phyloP scores from a whole-genome alignment of 2,113 vertebrate species.

The Atractosteus spatula region DNA sequence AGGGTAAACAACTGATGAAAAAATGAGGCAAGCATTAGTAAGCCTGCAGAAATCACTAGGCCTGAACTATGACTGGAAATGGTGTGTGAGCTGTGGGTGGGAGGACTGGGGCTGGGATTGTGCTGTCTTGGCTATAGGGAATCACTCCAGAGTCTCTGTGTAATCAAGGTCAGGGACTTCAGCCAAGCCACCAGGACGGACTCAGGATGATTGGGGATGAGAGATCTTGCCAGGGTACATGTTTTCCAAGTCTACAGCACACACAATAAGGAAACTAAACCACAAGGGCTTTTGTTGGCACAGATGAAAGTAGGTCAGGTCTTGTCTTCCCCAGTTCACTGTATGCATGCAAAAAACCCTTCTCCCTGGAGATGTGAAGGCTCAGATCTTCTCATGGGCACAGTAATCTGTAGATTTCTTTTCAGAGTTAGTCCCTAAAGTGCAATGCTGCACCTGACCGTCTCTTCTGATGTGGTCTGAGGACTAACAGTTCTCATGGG shows the following conservation, averaged over 20 bases:
- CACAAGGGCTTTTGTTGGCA: conserved; percentile 10
- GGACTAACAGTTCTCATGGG: no score
- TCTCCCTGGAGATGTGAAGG: no score
- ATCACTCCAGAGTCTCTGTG: not conserved
- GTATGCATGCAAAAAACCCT: not conserved
- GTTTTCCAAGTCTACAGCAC: not conserved
- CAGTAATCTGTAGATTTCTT: no score
- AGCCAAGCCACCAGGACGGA: not conserved
- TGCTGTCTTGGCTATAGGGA: not conserved
- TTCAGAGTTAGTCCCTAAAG: no score
- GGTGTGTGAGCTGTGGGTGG: not conserved
- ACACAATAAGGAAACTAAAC: conserved; percentile 1
- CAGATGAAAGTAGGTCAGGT: not conserved
- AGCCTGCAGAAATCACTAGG: no score
- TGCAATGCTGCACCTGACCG: no score
- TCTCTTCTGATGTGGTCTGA: no score
- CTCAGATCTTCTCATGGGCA: no score
- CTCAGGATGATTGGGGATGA: not conserved
- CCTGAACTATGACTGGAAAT: no score
- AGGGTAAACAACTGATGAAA: no score
- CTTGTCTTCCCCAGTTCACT: not conserved
- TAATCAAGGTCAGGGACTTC: not conserved
- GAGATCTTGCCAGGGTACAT: not conserved
- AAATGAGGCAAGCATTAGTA: no score
- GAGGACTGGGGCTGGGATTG: not conserved